Evolutionary conservation across 1,140 invertebrate genomes (phyloP).

Genomic region (Rhopalosiphum padi): DNA sequence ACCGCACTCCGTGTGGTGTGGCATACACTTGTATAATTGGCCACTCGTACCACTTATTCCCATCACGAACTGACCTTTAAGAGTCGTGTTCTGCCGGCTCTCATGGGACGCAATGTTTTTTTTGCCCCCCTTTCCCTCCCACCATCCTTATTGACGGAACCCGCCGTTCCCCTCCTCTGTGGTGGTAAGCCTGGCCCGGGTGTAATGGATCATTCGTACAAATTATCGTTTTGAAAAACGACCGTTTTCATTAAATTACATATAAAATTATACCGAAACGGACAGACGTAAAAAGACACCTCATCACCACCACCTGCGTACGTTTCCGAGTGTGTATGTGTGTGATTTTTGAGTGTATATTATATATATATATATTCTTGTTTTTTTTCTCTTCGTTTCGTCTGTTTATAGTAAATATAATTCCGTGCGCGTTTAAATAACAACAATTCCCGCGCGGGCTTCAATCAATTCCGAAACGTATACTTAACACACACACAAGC

Average conservation of each 20-base stretch:
- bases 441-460: slow-evolving; percentile 31
- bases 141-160: not conserved
- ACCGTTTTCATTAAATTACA: slow-evolving; percentile 57
- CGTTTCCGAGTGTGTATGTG: slow-evolving; percentile 19
- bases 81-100: slow-evolving; percentile 40
- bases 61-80: slow-evolving; percentile 55
- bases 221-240: slow-evolving; percentile 57
- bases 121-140: not conserved
- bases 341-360: slow-evolving; percentile 30
- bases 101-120: slow-evolving; percentile 26
- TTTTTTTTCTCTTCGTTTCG: slow-evolving; percentile 38
- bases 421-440: slow-evolving; percentile 46
- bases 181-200: not conserved
- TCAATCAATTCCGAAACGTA: slow-evolving; percentile 56
- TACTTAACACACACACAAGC: slow-evolving; percentile 36
- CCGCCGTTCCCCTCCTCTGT: not conserved
- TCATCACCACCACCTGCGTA: slow-evolving; percentile 41
- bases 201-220: slow-evolving; percentile 57
- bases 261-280: slow-evolving; percentile 54
- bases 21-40: slow-evolving; percentile 50
- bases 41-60: slow-evolving; percentile 41
- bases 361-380: not conserved
- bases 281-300: slow-evolving; percentile 48
- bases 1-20: slow-evolving; percentile 13
- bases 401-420: slow-evolving; percentile 22